Base-by-base conservation (phyloP, 2,888 invertebrate species). In the Idaea biselata region DNA sequence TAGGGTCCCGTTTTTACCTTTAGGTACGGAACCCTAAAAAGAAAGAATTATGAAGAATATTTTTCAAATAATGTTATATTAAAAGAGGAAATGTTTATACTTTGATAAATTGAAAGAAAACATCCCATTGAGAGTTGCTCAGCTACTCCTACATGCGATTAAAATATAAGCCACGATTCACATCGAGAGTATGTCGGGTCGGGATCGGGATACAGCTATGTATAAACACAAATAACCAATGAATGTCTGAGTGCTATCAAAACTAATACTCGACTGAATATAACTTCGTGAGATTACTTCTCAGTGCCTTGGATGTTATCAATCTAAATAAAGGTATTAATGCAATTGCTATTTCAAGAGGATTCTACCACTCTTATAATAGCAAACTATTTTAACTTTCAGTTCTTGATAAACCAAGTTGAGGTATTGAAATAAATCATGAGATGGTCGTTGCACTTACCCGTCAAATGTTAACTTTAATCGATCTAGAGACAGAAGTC, bases 301-400 rank as follows among this genome's bases (percentile, higher is more conserved):
- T 55, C 68, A 63, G 68, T 71, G 67, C 75, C 76, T 80, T 74
- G 75, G 74, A 75, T 72, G 73, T 72, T 79, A 69, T 70, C 69
- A 74, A 73, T 72, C 62, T 63, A 74, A 73, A 75, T 77, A 71
- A 74, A 72, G 67, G 72, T 68, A 71, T 73, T 71, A 73, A 74
- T 73, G 72, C 72, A 72, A 61, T 59, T 32, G 56, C 18, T 56
- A 18, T 56, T 56, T 44, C 44, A 44, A 44, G 44, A 44, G 14
- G 11, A 44, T 44, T 8, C 14, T 14, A 3, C 11, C 11, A 32
- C 1, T 6, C 0, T 11, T 44, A 44, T 8, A 11, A 11, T 44
- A 14, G 11, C 44, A 7, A 44, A 0, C 5, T 25, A 25, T 25
- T 25, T 25, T 25, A 5, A 25, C 25, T 25, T 25, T 25, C 1